Percentiles rank a stretch among this genome's conserved stretches.
These are phyloP conservation scores for Cheirogaleus medius DNA, from an alignment of 2,113 vertebrate species.

Conservation along the genomic window DNA sequence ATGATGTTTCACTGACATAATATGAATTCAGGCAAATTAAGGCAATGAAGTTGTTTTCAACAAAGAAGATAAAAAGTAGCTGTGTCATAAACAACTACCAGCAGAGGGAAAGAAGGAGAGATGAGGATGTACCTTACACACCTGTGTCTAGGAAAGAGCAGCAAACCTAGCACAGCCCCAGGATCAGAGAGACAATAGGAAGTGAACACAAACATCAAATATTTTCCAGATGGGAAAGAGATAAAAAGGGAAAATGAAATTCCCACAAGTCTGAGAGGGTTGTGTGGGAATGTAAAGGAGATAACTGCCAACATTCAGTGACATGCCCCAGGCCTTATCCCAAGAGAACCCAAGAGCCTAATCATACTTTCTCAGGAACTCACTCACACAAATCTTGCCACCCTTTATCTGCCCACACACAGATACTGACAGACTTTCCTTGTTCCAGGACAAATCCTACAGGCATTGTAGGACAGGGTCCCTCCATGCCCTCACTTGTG, in stretches of 20 bases:
- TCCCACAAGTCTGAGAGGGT: slow-evolving; percentile 3
- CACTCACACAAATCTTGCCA: not conserved
- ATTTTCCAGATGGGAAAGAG: slow-evolving; percentile 24
- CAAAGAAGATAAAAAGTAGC: not conserved
- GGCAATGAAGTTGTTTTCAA: not conserved
- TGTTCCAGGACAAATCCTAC: not conserved
- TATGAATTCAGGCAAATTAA: not conserved
- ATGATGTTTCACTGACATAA: not conserved
- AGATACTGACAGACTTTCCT: not conserved
- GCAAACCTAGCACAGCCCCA: not conserved
- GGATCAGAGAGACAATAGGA: not conserved
- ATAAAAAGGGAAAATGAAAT: slow-evolving; percentile 15
- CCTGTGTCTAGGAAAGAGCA: not conserved
- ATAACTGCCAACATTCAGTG: not conserved
- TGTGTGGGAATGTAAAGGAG: slow-evolving; percentile 22
- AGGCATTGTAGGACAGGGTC: not conserved
- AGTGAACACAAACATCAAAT: not conserved
- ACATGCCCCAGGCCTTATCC: not conserved
- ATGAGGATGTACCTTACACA: not conserved
- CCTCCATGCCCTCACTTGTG: not conserved
- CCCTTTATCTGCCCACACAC: not conserved
- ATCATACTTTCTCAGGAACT: slow-evolving; percentile 15
- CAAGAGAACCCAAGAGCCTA: not conserved
- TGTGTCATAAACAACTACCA: not conserved
- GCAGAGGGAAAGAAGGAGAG: not conserved